These are phyloP conservation scores for Sardinella longiceps DNA, from an alignment of 2,797 vertebrate species.

Conservation along the genomic window DNA sequence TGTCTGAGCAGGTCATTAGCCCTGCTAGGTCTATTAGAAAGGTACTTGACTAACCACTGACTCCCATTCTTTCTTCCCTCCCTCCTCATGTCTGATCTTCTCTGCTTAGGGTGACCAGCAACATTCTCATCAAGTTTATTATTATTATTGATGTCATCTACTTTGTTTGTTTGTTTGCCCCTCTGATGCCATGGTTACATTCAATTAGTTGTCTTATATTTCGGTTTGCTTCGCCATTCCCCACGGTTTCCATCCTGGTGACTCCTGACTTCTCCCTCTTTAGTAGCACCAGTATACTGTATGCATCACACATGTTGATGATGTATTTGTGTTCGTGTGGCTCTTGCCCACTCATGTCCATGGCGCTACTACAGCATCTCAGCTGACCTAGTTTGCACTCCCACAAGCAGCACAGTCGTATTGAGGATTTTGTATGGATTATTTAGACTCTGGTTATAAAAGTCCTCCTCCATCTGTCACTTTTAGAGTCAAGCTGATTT, in stretches of 20 bases:
- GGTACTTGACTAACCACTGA: slow-evolving; percentile 79
- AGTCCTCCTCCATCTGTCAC: neutral
- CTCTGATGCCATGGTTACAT: neutral
- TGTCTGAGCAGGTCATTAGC: slow-evolving; percentile 95
- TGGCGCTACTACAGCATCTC: neutral
- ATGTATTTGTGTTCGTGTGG: neutral
- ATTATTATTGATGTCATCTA: neutral
- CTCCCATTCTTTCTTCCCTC: slow-evolving; percentile 60
- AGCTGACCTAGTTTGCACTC: neutral
- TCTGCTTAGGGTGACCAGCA: neutral
- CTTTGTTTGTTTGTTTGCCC: neutral
- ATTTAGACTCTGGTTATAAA: neutral
- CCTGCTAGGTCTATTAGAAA: slow-evolving; percentile 98
- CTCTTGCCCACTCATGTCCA: neutral
- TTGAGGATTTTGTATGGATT: neutral
- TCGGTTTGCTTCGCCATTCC: neutral
- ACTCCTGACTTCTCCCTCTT: neutral
- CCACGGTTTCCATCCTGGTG: neutral
- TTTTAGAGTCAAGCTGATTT: neutral
- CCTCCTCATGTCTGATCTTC: slow-evolving; percentile 34
- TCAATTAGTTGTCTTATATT: neutral
- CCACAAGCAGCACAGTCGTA: neutral
- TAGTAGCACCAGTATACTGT: neutral
- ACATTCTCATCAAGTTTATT: too few relatives aligned
- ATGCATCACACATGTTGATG: neutral